Percentiles rank a stretch among this genome's conserved stretches.
These are phyloP conservation scores for Osmerus eperlanus DNA, from an alignment of 2,113 vertebrate genomes.

Conservation along the genomic window DNA sequence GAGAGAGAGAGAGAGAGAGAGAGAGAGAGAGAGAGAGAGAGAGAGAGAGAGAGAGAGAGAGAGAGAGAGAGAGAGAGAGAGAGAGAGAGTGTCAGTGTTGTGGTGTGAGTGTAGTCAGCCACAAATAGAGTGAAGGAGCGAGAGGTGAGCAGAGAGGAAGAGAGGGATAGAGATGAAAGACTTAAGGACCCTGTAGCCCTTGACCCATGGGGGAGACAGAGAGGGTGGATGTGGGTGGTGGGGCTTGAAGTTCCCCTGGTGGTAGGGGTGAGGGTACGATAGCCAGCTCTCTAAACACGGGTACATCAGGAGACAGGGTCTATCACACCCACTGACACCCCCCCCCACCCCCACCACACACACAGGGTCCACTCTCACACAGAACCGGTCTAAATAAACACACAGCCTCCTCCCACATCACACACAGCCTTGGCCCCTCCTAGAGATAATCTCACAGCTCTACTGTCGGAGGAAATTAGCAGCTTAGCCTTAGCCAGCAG, in stretches of 20 bases:
- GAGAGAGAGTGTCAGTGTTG: background rate
- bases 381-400: background rate
- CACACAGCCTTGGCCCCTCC: background rate
- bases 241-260: background rate
- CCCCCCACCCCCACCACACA: background rate
- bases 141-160: background rate
- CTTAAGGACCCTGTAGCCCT: too few species aligned
- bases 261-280: too few species aligned
- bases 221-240: background rate
- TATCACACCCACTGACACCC: background rate
- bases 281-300: too few species aligned
- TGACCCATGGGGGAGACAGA: background rate
- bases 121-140: background rate
- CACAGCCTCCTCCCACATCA: background rate
- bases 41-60: background rate
- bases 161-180: background rate
- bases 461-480: constrained; percentile 34
- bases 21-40: background rate
- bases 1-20: background rate
- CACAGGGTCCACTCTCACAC: too few species aligned
- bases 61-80: constrained; percentile 7
- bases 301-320: background rate
- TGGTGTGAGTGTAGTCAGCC: background rate
- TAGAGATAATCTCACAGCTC: constrained; percentile 39
- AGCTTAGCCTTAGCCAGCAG: constrained; percentile 34